phyloP scores from a whole-genome alignment of 2,113 vertebrate genomes.

The Xenotilapia leptura region DNA sequence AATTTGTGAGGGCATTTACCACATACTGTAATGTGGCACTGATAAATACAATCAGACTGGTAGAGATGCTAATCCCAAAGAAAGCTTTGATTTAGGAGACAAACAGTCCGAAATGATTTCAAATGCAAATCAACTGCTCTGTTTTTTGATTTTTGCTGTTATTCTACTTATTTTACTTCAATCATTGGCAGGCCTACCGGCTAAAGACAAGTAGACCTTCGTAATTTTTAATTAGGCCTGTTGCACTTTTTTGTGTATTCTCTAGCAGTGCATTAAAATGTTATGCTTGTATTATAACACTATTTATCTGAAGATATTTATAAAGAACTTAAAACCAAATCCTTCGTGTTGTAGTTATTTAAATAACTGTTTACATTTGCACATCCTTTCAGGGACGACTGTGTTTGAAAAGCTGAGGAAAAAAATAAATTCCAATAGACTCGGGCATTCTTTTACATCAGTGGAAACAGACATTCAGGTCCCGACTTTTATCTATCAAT shows the following conservation, averaged over 20 bases:
- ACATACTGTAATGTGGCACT: constrained; percentile 43
- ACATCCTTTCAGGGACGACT: background rate
- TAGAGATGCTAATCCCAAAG: constrained; percentile 57
- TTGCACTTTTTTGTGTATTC: constrained; percentile 55
- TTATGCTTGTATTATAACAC: constrained; percentile 61
- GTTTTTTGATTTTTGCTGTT: constrained; percentile 21
- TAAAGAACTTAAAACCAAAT: constrained; percentile 58
- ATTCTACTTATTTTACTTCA: constrained; percentile 3
- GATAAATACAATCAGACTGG: constrained; percentile 58
- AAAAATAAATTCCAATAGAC: background rate
- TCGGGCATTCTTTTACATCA: background rate
- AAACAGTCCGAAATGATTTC: background rate
- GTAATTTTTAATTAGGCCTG: constrained; percentile 35
- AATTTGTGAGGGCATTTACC: constrained; percentile 53
- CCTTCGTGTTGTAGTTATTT: constrained; percentile 34
- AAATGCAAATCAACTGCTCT: constrained; percentile 27
- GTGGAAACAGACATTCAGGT: background rate
- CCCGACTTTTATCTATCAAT: background rate
- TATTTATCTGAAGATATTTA: constrained; percentile 70
- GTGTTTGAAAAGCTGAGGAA: background rate
- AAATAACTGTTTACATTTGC: background rate
- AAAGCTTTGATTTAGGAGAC: constrained; percentile 34
- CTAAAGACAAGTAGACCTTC: constrained; percentile 13
- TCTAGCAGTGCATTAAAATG: constrained; percentile 36
- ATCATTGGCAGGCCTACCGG: background rate